Base-by-base conservation (phyloP, 2,797 vertebrate genomes). In the Muraenolepis orangiensis region DNA sequence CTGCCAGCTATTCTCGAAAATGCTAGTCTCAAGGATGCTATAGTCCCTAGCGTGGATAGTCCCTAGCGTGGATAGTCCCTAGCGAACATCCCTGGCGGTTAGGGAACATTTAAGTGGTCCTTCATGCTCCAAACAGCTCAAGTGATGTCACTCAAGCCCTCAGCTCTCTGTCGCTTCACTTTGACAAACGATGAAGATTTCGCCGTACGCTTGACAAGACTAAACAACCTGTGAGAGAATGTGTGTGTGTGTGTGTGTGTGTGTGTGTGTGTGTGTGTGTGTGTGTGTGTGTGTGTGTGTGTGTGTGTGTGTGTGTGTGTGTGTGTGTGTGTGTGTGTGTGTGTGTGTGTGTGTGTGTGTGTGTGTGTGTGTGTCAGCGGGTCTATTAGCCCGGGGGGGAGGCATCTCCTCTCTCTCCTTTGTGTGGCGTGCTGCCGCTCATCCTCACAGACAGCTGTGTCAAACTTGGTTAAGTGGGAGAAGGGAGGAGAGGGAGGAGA, bases 381-480 rank as follows among this genome's bases (percentile, higher is more conserved):
- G 71, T 80, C 20, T 71, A 51, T 76, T 72, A 73, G 74, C 69
- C 40, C 61, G 75, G 42, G 32, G 76, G 75, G 77, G 74, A 6
- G 16, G 8, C 51, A 5, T 73, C 81, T 76, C 70, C 82, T 46
- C 66, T 78, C 75, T 40, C 69, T 64, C 81, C 85, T 85, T 79
- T 81, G 83, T 84, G 82, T 76, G 71, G 76, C 74, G 68, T 85
- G 80, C 57, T 69, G 26, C 57, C 72, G 76, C 40, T 82, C 80
- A 73, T 85, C 71, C 74, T 67, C 34, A 72, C 83, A 77, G 88
- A 85, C 90, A 84, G 84, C 83, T 81, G 85, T 81, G 90, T 86
- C 80, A 74, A 79, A 83, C 64, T 20, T 29, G 32, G 77, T 86
- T 86, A 23, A 61, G 46, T 67, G 34, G 46, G 57, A 31, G 64